phyloP scores from a whole-genome alignment of 2,888 invertebrate species.

The Nasonovia ribisnigri region DNA sequence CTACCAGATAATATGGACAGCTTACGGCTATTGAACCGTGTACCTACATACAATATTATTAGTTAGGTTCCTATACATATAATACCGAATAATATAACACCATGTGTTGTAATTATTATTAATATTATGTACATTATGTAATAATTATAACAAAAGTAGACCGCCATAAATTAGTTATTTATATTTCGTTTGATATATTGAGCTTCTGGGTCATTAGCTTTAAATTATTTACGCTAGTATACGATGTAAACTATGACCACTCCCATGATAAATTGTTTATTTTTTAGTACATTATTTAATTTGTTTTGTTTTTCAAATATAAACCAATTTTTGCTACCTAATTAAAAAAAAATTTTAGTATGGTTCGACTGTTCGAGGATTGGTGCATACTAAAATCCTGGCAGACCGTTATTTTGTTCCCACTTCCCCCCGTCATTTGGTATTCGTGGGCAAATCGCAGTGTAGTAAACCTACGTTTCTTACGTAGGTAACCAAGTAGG shows the following conservation, averaged over 20 bases:
- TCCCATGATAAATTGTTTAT: not conserved
- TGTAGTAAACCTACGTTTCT: too few relatives aligned
- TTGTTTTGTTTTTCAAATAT: not conserved
- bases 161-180: not conserved
- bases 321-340: too few relatives aligned
- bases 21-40: not conserved
- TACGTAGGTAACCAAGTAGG: too few relatives aligned
- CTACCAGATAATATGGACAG: not conserved
- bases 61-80: not conserved
- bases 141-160: not conserved
- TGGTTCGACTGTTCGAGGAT: too few relatives aligned
- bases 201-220: not conserved
- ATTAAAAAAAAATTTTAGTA: too few relatives aligned
- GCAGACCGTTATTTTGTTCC: too few relatives aligned
- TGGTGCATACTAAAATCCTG: too few relatives aligned
- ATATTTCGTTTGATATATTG: not conserved
- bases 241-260: not conserved
- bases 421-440: too few relatives aligned
- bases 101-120: not conserved
- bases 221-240: not conserved
- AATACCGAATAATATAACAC: not conserved
- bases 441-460: too few relatives aligned
- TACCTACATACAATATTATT: not conserved
- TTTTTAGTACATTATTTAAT: not conserved
- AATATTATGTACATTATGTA: too few relatives aligned